A percentile compares a stretch with the other conserved stretches of the same genome.
Evolutionary conservation across 2,113 vertebrate genomes (phyloP).

Genomic region (Epinephelus cyanopodus): DNA sequence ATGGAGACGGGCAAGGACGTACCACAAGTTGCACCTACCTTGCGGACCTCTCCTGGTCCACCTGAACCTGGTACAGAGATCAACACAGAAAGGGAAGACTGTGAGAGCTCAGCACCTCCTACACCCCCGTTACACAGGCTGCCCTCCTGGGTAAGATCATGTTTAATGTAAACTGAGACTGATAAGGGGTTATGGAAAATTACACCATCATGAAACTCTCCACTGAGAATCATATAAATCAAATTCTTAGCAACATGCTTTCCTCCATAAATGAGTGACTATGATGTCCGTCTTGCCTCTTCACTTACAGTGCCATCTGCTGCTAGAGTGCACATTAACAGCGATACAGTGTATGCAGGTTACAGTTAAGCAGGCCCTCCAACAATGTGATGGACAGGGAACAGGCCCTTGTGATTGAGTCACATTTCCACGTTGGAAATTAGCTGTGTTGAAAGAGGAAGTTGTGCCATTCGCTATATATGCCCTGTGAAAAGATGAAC

Average conservation of each 20-base stretch:
- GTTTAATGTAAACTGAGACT: not conserved
- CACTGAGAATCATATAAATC: not conserved
- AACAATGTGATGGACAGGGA: no score
- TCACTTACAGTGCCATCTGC: not conserved
- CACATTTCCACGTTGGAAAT: no score
- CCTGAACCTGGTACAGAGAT: conserved; percentile 61
- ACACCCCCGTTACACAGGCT: conserved; percentile 96
- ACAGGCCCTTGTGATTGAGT: no score
- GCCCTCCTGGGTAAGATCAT: conserved; percentile 93
- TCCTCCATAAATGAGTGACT: not conserved
- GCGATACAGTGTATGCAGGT: no score
- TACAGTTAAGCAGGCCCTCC: no score
- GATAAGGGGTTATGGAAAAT: not conserved
- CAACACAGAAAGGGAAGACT: conserved; percentile 63
- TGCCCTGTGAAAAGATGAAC: no score
- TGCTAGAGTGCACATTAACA: not conserved
- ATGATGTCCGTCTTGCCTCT: not conserved
- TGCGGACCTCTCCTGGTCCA: not conserved
- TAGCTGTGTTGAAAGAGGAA: no score
- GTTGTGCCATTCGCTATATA: no score
- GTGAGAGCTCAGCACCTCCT: conserved; percentile 80
- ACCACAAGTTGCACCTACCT: conserved; percentile 1
- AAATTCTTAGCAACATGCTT: not conserved
- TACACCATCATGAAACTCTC: not conserved
- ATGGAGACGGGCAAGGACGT: conserved; percentile 80